Base-by-base conservation (phyloP, 2,797 vertebrate species). In the Cephalopachus bancanus region DNA sequence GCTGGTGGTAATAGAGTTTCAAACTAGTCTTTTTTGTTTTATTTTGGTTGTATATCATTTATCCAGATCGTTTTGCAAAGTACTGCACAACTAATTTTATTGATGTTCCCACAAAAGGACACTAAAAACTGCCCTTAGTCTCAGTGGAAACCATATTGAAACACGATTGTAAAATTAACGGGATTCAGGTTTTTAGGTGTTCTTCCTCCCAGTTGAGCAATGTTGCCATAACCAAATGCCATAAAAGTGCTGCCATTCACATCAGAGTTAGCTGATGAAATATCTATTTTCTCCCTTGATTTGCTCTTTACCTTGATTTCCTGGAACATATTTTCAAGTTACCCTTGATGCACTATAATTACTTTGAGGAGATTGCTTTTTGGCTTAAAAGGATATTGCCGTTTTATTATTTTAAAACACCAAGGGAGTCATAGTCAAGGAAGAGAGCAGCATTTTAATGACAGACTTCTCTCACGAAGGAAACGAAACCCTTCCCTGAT, bases 371-470 rank as follows among this genome's bases (percentile, higher is more conserved):
- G 57, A 96, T 11, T 93, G 75, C 72, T 95, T 89, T 94, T 75
- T 84, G 59, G 51, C 26, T 87, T 72, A 84, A 85, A 88, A 89
- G 78, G 72, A 88, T 83, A 83, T 81, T 97, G 75, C 72, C 5
- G 0, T 79, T 94, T 97, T 96, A 93, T 85, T 84, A 95, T 96
- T 87, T 97, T 53, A 80, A 88, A 93, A 84, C 26, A 64, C 80
- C 85, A 49, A 76, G 79, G 65, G 71, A 92, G 53, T 79, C 30
- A 8, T 60, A 87, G 59, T 44, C 53, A 53, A 89, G 64, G 2
- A 86, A 93, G 60, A 95, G 14, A 93, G 19, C 16, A 33, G 59
- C 24, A 24, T 89, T 92, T 94, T 89, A 64, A 71, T 44, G 69
- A 91, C 20, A 22, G 24, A 14, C 65, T 59, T 72, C 69, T 64